Evolutionary conservation across 1,140 invertebrate genomes (phyloP).

Genomic region (Aradophagus sp.): DNA sequence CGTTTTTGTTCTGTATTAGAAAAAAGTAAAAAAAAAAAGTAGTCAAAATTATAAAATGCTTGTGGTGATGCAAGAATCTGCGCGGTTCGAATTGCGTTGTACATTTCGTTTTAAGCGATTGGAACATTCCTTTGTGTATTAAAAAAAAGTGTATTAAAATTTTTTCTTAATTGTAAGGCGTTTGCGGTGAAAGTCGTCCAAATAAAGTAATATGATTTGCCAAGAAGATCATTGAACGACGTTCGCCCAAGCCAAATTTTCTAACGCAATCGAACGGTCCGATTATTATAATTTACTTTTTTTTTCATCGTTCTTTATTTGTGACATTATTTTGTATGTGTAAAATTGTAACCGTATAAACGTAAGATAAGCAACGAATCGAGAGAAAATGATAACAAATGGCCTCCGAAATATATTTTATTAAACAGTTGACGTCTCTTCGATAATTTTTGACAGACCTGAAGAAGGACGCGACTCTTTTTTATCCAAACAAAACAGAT

Average conservation of each 20-base stretch:
- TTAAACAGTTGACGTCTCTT: slow-evolving; percentile 46
- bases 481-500: slow-evolving; percentile 8
- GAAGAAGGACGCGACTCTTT: neutral
- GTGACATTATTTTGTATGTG: slow-evolving; percentile 13
- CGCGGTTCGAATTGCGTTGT: slow-evolving; percentile 37
- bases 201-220: slow-evolving; percentile 1
- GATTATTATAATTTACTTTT: slow-evolving; percentile 4
- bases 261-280: slow-evolving; percentile 31
- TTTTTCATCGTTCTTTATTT: slow-evolving; percentile 3
- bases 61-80: slow-evolving; percentile 13
- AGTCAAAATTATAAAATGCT: neutral
- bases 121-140: slow-evolving; percentile 26
- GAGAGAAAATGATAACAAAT: slow-evolving; percentile 44
- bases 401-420: slow-evolving; percentile 57
- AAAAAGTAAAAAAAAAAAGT: slow-evolving; percentile 4
- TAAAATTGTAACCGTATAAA: slow-evolving; percentile 51
- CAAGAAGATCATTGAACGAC: neutral
- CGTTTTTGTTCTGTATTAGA: slow-evolving; percentile 1
- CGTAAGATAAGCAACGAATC: slow-evolving; percentile 48
- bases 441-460: slow-evolving; percentile 37
- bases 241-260: slow-evolving; percentile 7
- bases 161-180: slow-evolving; percentile 19
- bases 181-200: slow-evolving; percentile 4
- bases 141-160: slow-evolving; percentile 14
- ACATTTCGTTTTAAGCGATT: slow-evolving; percentile 21